These are phyloP conservation scores for Penaeus monodon DNA, from an alignment of 2,888 invertebrate species.

Conservation along the genomic window DNA sequence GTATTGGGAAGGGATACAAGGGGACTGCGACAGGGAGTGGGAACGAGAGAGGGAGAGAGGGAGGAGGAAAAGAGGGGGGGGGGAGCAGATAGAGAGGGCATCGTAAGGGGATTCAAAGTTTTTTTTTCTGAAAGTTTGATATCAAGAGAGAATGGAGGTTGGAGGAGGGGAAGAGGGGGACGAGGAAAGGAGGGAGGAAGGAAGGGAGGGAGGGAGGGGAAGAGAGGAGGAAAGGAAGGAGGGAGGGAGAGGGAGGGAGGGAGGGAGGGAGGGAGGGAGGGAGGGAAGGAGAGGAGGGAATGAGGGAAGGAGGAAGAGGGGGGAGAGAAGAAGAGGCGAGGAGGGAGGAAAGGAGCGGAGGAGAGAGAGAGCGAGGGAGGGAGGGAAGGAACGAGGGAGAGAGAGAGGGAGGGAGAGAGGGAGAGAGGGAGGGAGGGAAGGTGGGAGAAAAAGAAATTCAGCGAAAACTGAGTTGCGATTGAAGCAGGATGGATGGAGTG, in stretches of 20 bases:
- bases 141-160: background rate
- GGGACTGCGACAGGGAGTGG: no score
- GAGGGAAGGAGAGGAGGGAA: background rate
- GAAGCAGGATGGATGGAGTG: background rate
- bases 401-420: background rate
- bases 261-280: background rate
- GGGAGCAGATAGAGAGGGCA: no score
- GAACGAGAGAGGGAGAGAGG: no score
- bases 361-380: background rate
- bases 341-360: background rate
- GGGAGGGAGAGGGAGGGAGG: background rate
- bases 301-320: background rate
- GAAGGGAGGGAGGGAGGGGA: no score
- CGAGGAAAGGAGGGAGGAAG: accelerated
- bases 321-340: background rate
- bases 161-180: background rate
- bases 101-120: no score
- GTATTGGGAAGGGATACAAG: no score
- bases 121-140: background rate
- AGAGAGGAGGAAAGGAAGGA: background rate
- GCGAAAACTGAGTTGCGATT: background rate
- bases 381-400: background rate
- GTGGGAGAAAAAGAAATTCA: background rate
- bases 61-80: no score
- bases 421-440: background rate